Conservation (phyloP, 2,797 vertebrate genomes). For the Lutjanus argentimaculatus region DNA sequence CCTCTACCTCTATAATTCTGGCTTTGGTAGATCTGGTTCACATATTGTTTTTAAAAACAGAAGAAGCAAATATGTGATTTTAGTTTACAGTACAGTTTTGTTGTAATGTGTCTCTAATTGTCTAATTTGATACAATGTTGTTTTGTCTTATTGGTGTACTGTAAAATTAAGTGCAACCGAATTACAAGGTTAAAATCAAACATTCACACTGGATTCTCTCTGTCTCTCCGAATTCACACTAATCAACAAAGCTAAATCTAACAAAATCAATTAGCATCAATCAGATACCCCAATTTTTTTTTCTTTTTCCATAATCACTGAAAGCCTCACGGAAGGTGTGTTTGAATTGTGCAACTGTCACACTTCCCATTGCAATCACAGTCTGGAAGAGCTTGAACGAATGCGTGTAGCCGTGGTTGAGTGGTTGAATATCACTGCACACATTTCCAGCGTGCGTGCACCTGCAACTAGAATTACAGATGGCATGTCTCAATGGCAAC, state of each 20-base stretch:
- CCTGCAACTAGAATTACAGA: constrained; percentile 59
- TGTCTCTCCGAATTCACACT: neutral
- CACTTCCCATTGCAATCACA: neutral
- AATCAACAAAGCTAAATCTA: neutral
- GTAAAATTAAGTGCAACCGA: too few species aligned
- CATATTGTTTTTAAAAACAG: too few species aligned
- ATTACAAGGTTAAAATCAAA: too few species aligned
- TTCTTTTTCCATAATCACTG: neutral
- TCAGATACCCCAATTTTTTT: neutral
- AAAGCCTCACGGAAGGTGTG: neutral
- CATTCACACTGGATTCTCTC: neutral
- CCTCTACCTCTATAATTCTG: too few species aligned
- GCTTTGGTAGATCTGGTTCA: too few species aligned
- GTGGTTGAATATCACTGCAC: constrained; percentile 33
- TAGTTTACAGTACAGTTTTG: too few species aligned
- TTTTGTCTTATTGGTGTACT: too few species aligned
- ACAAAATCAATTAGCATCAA: neutral
- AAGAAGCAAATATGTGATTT: too few species aligned
- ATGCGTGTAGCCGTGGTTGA: neutral
- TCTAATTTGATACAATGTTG: too few species aligned
- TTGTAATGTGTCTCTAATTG: too few species aligned
- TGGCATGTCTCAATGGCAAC: constrained; percentile 38
- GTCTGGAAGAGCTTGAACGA: constrained; percentile 1
- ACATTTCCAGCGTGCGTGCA: constrained; percentile 23
- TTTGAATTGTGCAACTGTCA: neutral